Conservation (phyloP, 1,140 invertebrate species). For the Melitaea cinxia region DNA sequence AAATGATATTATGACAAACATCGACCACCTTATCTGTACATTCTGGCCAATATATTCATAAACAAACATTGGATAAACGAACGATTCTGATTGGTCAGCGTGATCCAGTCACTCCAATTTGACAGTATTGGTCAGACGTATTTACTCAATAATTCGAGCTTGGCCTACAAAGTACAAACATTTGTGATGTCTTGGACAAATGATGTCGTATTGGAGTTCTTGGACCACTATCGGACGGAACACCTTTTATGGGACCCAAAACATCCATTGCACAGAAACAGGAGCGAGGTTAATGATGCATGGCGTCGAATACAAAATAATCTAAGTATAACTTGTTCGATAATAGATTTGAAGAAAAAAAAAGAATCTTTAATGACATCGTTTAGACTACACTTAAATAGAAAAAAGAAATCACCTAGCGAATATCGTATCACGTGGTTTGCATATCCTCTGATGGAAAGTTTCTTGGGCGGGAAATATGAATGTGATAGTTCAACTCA, state of each 20-base stretch:
- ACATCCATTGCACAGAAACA: slow-evolving; percentile 44
- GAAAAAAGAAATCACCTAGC: slow-evolving; percentile 54
- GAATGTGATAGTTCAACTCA: slow-evolving; percentile 58
- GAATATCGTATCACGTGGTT: slow-evolving; percentile 63
- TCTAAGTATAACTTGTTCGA: slow-evolving; percentile 57
- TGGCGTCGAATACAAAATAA: slow-evolving; percentile 59
- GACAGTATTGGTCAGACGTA: slow-evolving; percentile 31
- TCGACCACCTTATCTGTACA: slow-evolving; percentile 57
- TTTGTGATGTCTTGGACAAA: slow-evolving; percentile 56
- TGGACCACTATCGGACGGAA: slow-evolving; percentile 52
- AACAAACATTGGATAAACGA: slow-evolving; percentile 62
- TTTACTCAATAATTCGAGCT: slow-evolving; percentile 18
- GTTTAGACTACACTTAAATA: slow-evolving; percentile 62
- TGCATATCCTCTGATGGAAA: slow-evolving; percentile 64
- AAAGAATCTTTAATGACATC: slow-evolving; percentile 71
- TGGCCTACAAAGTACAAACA: slow-evolving; percentile 44
- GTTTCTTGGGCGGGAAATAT: slow-evolving; percentile 68
- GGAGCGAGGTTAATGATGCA: slow-evolving; percentile 41
- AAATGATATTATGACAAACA: slow-evolving; percentile 5
- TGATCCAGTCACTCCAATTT: slow-evolving; percentile 38
- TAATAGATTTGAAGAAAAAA: slow-evolving; percentile 66
- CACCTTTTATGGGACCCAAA: slow-evolving; percentile 57
- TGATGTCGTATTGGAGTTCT: slow-evolving; percentile 52
- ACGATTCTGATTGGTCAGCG: slow-evolving; percentile 50
- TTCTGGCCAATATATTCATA: slow-evolving; percentile 52